These are phyloP conservation scores for Drosophila quadrilineata DNA, from an alignment of 1,140 invertebrate species.

Conservation along the genomic window DNA sequence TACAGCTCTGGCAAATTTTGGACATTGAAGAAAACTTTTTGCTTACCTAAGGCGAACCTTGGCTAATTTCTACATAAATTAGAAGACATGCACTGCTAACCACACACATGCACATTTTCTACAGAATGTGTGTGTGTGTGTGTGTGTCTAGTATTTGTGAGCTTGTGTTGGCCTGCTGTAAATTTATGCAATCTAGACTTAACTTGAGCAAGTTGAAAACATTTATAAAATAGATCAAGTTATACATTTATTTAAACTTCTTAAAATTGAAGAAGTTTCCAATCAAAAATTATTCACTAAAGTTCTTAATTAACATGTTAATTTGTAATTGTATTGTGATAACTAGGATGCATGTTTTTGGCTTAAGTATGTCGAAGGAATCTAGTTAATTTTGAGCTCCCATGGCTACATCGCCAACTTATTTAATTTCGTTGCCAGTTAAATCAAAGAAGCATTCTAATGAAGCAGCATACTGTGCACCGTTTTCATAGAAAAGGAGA, in stretches of 20 bases:
- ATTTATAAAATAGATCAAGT: background rate
- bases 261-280: background rate
- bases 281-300: no score
- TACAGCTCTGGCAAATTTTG: constrained; percentile 56
- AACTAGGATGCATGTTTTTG: no score
- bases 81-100: constrained; percentile 21
- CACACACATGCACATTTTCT: no score
- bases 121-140: background rate
- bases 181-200: constrained; percentile 21
- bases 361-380: no score
- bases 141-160: background rate
- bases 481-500: background rate
- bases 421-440: no score
- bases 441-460: background rate
- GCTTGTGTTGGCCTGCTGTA: constrained; percentile 13
- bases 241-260: constrained; percentile 18
- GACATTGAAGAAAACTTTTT: constrained; percentile 62
- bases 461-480: background rate
- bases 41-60: constrained; percentile 48
- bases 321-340: no score
- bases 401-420: no score
- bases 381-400: no score
- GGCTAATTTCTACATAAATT: constrained; percentile 74
- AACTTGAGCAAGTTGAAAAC: constrained; percentile 1
- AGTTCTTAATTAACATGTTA: no score